These are phyloP conservation scores for Chelonoidis abingdonii DNA, from an alignment of 2,113 vertebrate species.

Conservation along the genomic window DNA sequence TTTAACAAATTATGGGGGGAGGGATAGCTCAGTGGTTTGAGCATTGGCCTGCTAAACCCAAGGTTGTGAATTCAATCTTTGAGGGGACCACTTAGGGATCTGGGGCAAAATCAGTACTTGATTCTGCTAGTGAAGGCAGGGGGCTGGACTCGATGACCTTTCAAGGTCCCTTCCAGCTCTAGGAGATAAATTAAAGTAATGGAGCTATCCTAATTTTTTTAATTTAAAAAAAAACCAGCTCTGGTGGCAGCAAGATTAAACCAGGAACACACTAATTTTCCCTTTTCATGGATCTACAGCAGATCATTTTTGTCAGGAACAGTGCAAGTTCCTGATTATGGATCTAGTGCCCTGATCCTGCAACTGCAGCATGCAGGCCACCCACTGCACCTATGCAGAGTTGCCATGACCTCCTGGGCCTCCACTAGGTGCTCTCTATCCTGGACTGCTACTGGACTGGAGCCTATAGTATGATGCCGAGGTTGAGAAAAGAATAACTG, in stretches of 20 bases:
- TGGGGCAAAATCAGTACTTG: no score
- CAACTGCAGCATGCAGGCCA: neutral
- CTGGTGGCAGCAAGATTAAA: neutral
- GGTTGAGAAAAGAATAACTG: neutral
- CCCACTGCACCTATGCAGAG: neutral
- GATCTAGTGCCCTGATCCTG: neutral
- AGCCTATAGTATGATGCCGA: neutral
- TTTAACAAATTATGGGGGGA: neutral
- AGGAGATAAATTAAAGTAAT: no score
- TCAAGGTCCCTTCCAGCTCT: no score
- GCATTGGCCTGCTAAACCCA: no score
- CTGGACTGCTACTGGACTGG: neutral
- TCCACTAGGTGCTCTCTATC: neutral
- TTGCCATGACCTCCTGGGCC: neutral
- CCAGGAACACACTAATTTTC: neutral
- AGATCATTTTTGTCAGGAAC: neutral
- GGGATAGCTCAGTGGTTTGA: no score
- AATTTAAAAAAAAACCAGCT: neutral
- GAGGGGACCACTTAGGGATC: no score
- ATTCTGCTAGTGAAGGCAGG: no score
- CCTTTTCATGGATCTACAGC: neutral
- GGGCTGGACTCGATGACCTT: no score
- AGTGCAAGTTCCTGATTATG: neutral
- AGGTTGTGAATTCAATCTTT: no score
- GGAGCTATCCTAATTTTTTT: no score